Evolutionary conservation across 2,888 invertebrate species (phyloP), one percentile per base, ranked within the genome.

Genomic region (Latrodectus elegans): DNA sequence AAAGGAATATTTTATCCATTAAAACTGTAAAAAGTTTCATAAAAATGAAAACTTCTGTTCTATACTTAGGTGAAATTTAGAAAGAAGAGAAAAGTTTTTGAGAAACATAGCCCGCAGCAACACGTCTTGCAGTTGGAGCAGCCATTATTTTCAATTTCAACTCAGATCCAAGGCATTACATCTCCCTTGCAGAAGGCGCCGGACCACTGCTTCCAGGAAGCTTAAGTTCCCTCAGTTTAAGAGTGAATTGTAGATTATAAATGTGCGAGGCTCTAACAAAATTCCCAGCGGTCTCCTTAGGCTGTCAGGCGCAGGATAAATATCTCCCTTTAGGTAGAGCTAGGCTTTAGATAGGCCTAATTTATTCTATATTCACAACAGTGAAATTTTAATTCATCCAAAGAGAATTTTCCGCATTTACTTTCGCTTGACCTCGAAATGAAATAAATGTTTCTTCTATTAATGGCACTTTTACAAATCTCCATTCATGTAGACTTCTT

Each of bases 291-390:
- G 81, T 38, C 73, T 81, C 81, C 81, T 81, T 81, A 81, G 65
- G n/a, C 65, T 81, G 81, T 81, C 81, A 81, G 73, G 52, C 26
- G 14, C 22, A 53, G 26, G 81, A 81, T 81, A 74, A 74, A 81
- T 81, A 74, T 38, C 38, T 73, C 74, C 17, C 38, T 22, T 22
- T 51, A 60, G 77, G 76, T 76, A 76, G 71, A 77, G 76, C 71
- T 65, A 77, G 70, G 70, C 60, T 71, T 51, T 38, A 76, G 83
- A 70, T 71, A 83, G 64, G 83, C 71, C 71, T 83, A 83, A 83
- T 83, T 83, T 83, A 83, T 83, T 83, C 83, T 72, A 64, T 70
- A 83, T 76, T 83, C 71, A 76, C 74, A 64, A 74, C 72, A 26
- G 67, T 67, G 65, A 49, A 81, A 81, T 67, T 81, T 52, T 51